Percentiles rank a stretch among this genome's conserved stretches.
Conservation (phyloP, 1,140 invertebrate genomes). For the Drosophila parvula region DNA sequence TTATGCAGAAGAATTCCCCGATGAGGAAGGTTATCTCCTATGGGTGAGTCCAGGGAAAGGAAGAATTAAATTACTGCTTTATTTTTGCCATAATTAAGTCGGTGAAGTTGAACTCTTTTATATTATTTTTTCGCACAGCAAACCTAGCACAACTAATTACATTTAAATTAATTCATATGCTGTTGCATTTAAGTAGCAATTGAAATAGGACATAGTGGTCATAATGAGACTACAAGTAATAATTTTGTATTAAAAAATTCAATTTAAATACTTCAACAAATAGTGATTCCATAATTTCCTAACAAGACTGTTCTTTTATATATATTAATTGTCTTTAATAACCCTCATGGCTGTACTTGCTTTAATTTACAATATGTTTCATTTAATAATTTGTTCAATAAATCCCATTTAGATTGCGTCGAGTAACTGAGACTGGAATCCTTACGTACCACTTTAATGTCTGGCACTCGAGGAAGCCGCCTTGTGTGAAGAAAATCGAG, state of each 20-base stretch:
- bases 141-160: not conserved
- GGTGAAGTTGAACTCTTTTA: no score
- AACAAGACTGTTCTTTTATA: not conserved
- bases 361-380: not conserved
- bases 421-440: constrained; percentile 85
- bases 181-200: not conserved
- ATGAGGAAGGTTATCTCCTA: constrained; percentile 87
- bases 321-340: not conserved
- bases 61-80: not conserved
- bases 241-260: not conserved
- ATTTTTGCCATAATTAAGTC: not conserved
- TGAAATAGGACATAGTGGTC: not conserved
- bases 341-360: not conserved
- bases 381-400: not conserved
- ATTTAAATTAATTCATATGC: not conserved
- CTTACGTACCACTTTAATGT: constrained; percentile 84
- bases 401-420: constrained; percentile 82
- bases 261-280: not conserved
- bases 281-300: not conserved
- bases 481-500: constrained; percentile 85
- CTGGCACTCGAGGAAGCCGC: constrained; percentile 85
- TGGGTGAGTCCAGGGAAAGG: constrained; percentile 84
- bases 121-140: no score
- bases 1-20: constrained; percentile 86
- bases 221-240: not conserved